Conservation (phyloP, 2,113 vertebrate genomes). For the Muscicapa adusta region DNA sequence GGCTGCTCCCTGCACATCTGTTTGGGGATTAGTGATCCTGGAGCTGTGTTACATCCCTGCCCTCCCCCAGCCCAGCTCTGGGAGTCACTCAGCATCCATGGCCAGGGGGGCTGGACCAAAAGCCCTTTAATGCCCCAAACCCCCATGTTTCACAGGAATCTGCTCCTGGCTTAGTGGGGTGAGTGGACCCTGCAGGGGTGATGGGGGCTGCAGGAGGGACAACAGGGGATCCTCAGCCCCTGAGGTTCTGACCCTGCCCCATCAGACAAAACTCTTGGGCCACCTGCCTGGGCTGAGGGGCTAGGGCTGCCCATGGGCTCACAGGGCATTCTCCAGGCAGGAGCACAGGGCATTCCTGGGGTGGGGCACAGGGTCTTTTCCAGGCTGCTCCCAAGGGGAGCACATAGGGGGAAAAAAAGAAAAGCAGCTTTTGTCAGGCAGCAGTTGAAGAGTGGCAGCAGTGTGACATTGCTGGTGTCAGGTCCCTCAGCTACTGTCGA, state of each 20-base stretch:
- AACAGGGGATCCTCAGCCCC: background rate
- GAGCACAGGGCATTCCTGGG: background rate
- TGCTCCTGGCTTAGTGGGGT: background rate
- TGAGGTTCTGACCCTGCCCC: accelerated
- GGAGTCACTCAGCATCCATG: background rate
- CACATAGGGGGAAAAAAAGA: accelerated
- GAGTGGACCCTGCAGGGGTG: background rate
- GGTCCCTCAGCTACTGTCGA: accelerated
- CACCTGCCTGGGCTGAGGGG: background rate
- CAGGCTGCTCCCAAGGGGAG: background rate
- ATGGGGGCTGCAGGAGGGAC: background rate
- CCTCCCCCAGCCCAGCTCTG: background rate
- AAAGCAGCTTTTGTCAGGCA: background rate
- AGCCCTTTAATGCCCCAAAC: background rate
- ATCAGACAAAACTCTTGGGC: background rate
- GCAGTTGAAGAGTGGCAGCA: background rate
- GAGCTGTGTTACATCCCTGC: background rate
- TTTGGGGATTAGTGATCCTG: background rate
- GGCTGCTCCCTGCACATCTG: background rate
- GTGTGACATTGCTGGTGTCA: background rate
- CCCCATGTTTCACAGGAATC: background rate
- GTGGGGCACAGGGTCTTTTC: background rate
- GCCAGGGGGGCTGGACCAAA: accelerated
- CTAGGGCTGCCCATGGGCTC: background rate
- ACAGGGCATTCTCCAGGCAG: background rate